Percentiles rank a stretch among this genome's conserved stretches.
Conservation (phyloP, 1,140 invertebrate genomes). For the Tigriopus japonicus region DNA sequence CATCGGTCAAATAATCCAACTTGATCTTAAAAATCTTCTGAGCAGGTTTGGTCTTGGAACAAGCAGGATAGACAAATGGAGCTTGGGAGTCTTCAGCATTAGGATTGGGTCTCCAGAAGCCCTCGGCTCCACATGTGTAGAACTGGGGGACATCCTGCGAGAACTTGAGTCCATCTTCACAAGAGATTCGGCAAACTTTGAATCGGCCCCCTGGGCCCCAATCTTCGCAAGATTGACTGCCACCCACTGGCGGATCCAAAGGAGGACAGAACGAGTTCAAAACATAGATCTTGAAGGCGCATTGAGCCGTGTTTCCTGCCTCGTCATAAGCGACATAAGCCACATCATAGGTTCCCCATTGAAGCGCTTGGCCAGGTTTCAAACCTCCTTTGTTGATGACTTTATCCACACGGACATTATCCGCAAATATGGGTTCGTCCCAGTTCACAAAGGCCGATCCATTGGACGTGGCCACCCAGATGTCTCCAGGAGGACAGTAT, state of each 20-base stretch:
- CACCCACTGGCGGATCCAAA: slow-evolving; percentile 66
- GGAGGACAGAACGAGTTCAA: slow-evolving; percentile 75
- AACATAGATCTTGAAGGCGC: slow-evolving; percentile 81
- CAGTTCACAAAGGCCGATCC: slow-evolving; percentile 77
- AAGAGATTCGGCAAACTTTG: slow-evolving; percentile 64
- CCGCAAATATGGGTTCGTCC: slow-evolving; percentile 78
- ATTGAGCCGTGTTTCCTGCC: slow-evolving; percentile 70
- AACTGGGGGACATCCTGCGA: slow-evolving; percentile 77
- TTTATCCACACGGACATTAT: slow-evolving; percentile 58
- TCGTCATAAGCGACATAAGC: slow-evolving; percentile 82
- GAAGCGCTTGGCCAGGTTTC: slow-evolving; percentile 66
- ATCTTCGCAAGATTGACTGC: slow-evolving; percentile 70
- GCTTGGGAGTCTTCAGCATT: slow-evolving; percentile 46
- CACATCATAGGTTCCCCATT: slow-evolving; percentile 81
- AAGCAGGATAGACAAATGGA: slow-evolving; percentile 70
- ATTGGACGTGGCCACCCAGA: slow-evolving; percentile 82
- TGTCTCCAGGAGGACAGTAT: slow-evolving; percentile 74
- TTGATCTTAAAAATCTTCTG: slow-evolving; percentile 78
- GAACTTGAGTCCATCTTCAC: slow-evolving; percentile 65
- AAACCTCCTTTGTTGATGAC: slow-evolving; percentile 69
- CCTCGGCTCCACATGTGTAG: slow-evolving; percentile 88
- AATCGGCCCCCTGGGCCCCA: slow-evolving; percentile 92
- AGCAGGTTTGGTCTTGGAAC: slow-evolving; percentile 59
- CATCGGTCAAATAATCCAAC: slow-evolving; percentile 80
- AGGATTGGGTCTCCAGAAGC: slow-evolving; percentile 62